Base-by-base conservation (phyloP, 2,113 vertebrate species). In the Marcusenius ussheri region DNA sequence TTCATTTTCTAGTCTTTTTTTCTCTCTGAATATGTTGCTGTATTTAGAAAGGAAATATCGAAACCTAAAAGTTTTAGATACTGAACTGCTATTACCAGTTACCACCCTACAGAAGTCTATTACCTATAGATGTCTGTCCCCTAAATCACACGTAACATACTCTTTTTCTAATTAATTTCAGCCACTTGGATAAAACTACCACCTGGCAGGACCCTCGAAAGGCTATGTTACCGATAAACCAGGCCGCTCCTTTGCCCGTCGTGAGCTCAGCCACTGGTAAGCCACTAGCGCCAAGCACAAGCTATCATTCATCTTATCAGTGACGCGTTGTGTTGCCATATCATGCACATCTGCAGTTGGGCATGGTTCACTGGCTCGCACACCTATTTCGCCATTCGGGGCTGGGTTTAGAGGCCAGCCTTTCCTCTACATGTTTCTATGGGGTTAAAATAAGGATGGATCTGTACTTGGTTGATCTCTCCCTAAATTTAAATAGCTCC, bases 171-270 rank as follows among this genome's bases (percentile, higher is more conserved):
- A 84, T 84, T 19, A 47, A 24, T 74, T 53, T 19, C 62, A 89
- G 88, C 70, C 88, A 89, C 88, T 27, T 89, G 49, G 70, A 89
- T 7, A 70, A 89, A 70, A 89, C 88, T 8, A 89, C 88, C 27
- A 89, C 88, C 66, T 89, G 88, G 88, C 66, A 83, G 31, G 88
- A 89, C 31, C 88, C 88, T 19, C 88, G 88, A 45, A 89, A 89
- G 70, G 70, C 88, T 19, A 35, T 83, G 27, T 15, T 83, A 21
- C 88, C 80, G 70, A 51, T 89, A 47, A 89, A 83, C 47, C 88
- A 80, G 70, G 27, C 45, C 3, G 27, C 88, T 31, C 66, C 88
- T 13, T 27, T 83, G 47, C 66, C 88, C 21, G 31, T 53, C 27
- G 42, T 89, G 70, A 83, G 8, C 70, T 50, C 88, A 9, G 88